Conservation (phyloP, 2,888 invertebrate species). For the Anagyrus pseudococci region DNA sequence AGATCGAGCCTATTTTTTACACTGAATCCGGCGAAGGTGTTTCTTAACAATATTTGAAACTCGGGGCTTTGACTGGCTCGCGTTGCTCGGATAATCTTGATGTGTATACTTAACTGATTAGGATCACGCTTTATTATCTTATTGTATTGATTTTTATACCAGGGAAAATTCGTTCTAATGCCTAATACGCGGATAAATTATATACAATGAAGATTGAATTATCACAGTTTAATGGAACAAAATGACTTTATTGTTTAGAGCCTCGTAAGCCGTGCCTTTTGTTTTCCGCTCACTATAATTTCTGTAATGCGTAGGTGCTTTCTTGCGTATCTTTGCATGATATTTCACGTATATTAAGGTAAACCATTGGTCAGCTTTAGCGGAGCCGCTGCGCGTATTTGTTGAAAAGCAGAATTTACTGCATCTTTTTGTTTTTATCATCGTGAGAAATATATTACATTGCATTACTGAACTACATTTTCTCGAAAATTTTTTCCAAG, state of each 20-base stretch:
- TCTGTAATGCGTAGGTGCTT: conserved; percentile 16
- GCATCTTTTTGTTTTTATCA: not conserved
- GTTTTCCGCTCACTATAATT: conserved; percentile 14
- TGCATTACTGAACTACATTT: too few species aligned
- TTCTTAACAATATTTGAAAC: too few species aligned
- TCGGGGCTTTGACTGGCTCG: too few species aligned
- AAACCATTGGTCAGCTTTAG: not conserved
- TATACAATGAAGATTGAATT: conserved; percentile 13
- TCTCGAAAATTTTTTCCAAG: too few species aligned
- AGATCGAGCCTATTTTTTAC: too few species aligned
- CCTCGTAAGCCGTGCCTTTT: not conserved
- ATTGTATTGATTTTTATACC: conserved; percentile 8
- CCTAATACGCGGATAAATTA: not conserved
- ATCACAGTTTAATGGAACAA: not conserved
- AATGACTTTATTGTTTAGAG: conserved; percentile 26
- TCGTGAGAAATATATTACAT: not conserved
- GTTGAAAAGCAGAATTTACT: conserved; percentile 7
- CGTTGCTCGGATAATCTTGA: too few species aligned
- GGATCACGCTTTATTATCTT: not conserved
- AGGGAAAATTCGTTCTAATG: not conserved
- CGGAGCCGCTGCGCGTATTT: not conserved
- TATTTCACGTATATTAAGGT: conserved; percentile 9
- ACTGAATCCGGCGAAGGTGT: too few species aligned
- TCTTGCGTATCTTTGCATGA: not conserved
- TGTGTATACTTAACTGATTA: not conserved